Evolutionary conservation across 2,888 invertebrate genomes (phyloP), one percentile per base, ranked within the genome.

Genomic region (Scaptomyza cyrtandrae): DNA sequence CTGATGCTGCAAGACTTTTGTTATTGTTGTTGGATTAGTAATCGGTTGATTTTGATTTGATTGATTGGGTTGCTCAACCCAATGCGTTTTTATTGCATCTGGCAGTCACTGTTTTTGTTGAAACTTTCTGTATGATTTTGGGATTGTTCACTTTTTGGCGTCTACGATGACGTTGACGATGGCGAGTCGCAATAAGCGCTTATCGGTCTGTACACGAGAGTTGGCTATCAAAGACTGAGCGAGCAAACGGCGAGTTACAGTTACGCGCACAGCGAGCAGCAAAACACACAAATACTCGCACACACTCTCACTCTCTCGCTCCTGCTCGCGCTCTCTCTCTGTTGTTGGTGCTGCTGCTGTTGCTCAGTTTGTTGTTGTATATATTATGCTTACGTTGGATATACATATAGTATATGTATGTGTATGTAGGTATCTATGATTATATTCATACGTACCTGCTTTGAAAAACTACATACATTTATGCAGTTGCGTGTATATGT

Each of bases 221-320:
- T 90, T 89, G 89, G 85, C 90, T 90, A 89, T 91, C 89, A 91
- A 91, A 90, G 91, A 92, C 91, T 92, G 90, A 90, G 58, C 72
- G 69, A 75, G 54, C 66, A 46, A 63, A 43, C 78, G 58, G 60
- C 78, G 80, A 88, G 85, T 68, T 83, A 83, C 82, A 83, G 84
- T 83, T 86, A 82, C 84, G 74, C 84, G 78, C 71, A 78, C 71
- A 78, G 68, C 71, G 68, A 60, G 43, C 71, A 64, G 49, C 78
- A 62, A 59, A 61, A 59, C 33, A 58, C 29, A 66, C 64, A 60
- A 52, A 50, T 37, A 68, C 55, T 64, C 45, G 56, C 49, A 33
- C 53, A 55, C 64, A 49, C 53, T 46, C 35, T 60, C 59, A 31
- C 57, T 45, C 63, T 59, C 49, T 53, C 54, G 46, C 58, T 55